phyloP scores from a whole-genome alignment of 2,797 vertebrate species.

The Sebastiscus tertius region DNA sequence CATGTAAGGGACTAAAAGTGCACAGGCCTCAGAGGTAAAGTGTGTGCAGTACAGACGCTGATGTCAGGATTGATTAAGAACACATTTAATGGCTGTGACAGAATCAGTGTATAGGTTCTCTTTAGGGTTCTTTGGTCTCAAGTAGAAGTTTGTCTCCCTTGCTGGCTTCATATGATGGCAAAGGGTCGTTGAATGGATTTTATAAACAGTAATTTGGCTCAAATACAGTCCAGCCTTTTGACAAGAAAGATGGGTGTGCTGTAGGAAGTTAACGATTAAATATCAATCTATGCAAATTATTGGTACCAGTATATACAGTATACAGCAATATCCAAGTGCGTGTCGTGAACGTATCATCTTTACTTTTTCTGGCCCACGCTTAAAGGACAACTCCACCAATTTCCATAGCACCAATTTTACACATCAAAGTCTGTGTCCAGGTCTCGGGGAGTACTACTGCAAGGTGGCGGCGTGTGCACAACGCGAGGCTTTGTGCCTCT shows the following conservation, averaged over 20 bases:
- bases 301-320: no score
- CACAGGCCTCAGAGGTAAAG: background rate
- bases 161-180: background rate
- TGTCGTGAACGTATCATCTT: no score
- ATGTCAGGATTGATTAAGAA: background rate
- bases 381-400: no score
- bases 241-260: background rate
- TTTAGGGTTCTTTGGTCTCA: no score
- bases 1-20: background rate
- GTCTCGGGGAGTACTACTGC: no score
- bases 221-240: background rate
- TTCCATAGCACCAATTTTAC: no score
- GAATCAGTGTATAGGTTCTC: background rate
- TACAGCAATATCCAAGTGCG: no score
- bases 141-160: background rate
- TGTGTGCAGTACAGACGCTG: background rate
- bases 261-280: background rate
- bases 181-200: background rate
- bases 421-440: no score
- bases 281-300: background rate
- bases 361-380: no score
- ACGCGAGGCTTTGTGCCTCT: no score
- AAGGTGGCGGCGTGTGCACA: no score
- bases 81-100: background rate
- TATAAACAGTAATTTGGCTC: background rate